Conservation (phyloP, 2,113 vertebrate species). For the cat (Felis catus) region DNA sequence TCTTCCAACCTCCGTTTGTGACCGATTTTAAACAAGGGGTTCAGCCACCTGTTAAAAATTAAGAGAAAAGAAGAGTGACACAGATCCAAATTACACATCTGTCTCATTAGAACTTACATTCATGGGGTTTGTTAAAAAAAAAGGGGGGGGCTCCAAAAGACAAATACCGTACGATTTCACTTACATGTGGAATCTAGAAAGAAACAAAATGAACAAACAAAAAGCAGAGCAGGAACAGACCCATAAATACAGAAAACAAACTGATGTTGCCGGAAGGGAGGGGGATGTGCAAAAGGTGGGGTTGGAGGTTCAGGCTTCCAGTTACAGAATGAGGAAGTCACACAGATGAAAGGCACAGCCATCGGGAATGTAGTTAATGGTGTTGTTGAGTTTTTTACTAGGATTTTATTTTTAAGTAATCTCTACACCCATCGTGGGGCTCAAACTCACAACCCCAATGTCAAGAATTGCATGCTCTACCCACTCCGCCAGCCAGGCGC, state of each 20-base stretch:
- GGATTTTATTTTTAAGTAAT: no score
- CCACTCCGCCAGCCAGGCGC: no score
- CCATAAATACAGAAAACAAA: neutral
- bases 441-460: no score
- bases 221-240: neutral
- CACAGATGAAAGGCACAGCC: neutral
- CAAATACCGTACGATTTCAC: neutral
- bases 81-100: neutral
- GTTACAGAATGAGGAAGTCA: neutral
- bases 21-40: slow-evolving; percentile 92
- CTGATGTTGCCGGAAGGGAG: neutral
- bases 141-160: neutral
- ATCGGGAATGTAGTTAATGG: neutral
- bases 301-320: neutral
- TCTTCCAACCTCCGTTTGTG: slow-evolving; percentile 93
- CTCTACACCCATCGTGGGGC: no score
- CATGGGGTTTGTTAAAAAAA: neutral
- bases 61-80: neutral
- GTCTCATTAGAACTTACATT: neutral
- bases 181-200: neutral
- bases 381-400: no score
- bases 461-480: no score
- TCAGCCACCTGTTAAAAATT: slow-evolving; percentile 91
- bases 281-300: neutral
- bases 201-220: neutral